Conservation (phyloP, 2,797 vertebrate genomes). For the Onychomys arenicola region DNA sequence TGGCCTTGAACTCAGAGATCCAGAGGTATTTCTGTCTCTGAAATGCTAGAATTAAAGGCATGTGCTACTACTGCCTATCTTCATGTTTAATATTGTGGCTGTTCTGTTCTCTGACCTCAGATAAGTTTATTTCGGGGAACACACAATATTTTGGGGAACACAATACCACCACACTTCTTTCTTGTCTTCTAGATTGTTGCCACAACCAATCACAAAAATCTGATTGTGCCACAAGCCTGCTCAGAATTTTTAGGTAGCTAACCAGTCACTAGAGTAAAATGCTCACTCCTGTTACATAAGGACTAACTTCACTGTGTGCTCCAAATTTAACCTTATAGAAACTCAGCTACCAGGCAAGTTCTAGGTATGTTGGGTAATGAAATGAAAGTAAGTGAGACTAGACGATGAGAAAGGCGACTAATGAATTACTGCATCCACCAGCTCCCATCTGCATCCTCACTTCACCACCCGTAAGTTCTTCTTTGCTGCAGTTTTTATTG, state of each 20-base stretch:
- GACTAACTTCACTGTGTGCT: neutral
- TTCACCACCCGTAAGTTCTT: neutral
- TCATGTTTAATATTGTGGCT: no score
- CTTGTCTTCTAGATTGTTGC: neutral
- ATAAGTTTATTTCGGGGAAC: no score
- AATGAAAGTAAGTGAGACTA: neutral
- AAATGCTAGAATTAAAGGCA: no score
- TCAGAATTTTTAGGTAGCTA: neutral
- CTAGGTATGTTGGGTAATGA: neutral
- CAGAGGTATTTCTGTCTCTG: no score
- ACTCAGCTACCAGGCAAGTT: neutral
- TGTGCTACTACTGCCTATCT: no score
- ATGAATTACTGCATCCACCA: neutral
- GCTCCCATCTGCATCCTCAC: accelerated
- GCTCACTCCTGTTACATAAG: neutral
- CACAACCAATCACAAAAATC: conserved; percentile 30
- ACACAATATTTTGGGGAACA: no score
- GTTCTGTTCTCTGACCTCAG: no score
- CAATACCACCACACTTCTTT: no score
- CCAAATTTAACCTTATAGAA: neutral
- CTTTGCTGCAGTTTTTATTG: neutral
- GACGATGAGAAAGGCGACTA: neutral
- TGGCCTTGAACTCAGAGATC: no score
- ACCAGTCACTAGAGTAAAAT: neutral
- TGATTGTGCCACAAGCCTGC: neutral